Percentiles rank a stretch among this genome's conserved stretches.
phyloP scores from a whole-genome alignment of 2,113 vertebrate species.

The Tragelaphus buxtoni region DNA sequence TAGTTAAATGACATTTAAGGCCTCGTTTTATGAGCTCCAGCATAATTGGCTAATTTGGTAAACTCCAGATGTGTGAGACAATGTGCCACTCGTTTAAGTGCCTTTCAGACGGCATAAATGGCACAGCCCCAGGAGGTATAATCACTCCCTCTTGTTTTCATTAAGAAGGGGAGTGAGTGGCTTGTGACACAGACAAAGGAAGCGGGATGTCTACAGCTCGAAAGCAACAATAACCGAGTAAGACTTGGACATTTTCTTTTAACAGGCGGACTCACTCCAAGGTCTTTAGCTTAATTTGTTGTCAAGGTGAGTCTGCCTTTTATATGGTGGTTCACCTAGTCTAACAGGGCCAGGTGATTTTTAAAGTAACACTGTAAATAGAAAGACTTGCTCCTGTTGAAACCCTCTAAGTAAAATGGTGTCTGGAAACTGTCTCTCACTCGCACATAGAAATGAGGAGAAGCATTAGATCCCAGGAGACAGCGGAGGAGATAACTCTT shows the following conservation, averaged over 20 bases:
- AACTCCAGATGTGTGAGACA: slow-evolving; percentile 78
- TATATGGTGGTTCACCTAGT: not conserved
- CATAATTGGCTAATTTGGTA: slow-evolving; percentile 76
- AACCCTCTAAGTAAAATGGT: not conserved
- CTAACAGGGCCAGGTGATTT: not conserved
- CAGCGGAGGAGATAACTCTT: not conserved
- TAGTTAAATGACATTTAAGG: slow-evolving; percentile 78
- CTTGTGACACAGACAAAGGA: slow-evolving; percentile 70
- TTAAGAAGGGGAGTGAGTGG: slow-evolving; percentile 62
- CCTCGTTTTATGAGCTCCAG: slow-evolving; percentile 73
- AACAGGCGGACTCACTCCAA: not conserved
- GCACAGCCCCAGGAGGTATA: slow-evolving; percentile 70
- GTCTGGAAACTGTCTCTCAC: not conserved
- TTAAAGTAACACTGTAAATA: slow-evolving; percentile 11
- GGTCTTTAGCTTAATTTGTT: slow-evolving; percentile 1
- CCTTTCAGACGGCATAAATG: slow-evolving; percentile 72
- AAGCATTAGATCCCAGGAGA: not conserved
- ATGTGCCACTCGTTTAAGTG: slow-evolving; percentile 71
- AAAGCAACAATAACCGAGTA: slow-evolving; percentile 28
- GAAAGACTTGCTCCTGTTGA: not conserved
- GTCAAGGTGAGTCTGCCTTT: slow-evolving; percentile 14
- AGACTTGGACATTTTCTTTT: slow-evolving; percentile 19
- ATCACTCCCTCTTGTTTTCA: slow-evolving; percentile 75
- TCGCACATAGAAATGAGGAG: not conserved
- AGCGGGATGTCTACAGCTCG: slow-evolving; percentile 26